Evolutionary conservation across 2,888 invertebrate genomes (phyloP).

Genomic region (Polyommatus icarus): DNA sequence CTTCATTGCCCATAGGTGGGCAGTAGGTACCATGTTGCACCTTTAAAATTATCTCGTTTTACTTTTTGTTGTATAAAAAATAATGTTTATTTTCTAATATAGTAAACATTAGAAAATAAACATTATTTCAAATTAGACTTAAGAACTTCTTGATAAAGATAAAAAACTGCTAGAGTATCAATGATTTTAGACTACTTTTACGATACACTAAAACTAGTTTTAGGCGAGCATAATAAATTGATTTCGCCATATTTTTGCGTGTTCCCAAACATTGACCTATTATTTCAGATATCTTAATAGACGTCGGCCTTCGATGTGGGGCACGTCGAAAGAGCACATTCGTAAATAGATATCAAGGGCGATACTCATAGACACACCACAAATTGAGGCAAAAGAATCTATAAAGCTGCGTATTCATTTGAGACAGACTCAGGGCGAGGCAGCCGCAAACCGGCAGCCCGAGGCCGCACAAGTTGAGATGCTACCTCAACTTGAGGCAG

Average conservation of each 20-base stretch:
- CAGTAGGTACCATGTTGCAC: too few relatives aligned
- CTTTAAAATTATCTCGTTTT: too few relatives aligned
- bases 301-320: slow-evolving; percentile 10
- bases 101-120: too few relatives aligned
- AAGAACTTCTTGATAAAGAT: too few relatives aligned
- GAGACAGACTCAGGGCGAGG: too few relatives aligned
- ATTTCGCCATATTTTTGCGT: background rate
- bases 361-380: slow-evolving; percentile 47
- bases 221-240: background rate
- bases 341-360: slow-evolving; percentile 26
- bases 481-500: too few relatives aligned
- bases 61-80: too few relatives aligned
- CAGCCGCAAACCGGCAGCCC: too few relatives aligned
- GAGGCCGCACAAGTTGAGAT: too few relatives aligned
- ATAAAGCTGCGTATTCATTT: background rate
- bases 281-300: slow-evolving; percentile 20
- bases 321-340: slow-evolving; percentile 4
- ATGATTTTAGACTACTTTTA: background rate
- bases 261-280: slow-evolving; percentile 15
- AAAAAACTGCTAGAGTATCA: background rate
- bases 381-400: background rate
- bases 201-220: background rate
- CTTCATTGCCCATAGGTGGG: too few relatives aligned
- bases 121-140: too few relatives aligned
- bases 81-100: too few relatives aligned